These are phyloP conservation scores for Cyrtonyx montezumae DNA, from an alignment of 2,113 vertebrate species.

Conservation along the genomic window DNA sequence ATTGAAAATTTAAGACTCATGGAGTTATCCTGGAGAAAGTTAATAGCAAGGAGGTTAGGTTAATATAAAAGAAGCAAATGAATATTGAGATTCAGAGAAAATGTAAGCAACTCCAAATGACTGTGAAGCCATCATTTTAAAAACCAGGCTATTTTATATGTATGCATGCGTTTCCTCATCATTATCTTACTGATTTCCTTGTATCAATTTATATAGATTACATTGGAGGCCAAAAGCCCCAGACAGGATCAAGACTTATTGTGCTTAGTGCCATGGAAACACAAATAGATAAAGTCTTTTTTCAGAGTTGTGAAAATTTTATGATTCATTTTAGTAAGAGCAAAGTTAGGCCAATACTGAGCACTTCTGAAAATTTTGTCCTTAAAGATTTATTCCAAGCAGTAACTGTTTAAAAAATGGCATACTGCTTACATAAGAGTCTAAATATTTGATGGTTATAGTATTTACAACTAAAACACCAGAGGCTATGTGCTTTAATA, in stretches of 20 bases:
- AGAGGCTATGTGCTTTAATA: slow-evolving; percentile 66
- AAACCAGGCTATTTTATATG: not conserved
- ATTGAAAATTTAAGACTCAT: not conserved
- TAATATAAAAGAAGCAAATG: not conserved
- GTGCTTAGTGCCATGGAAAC: slow-evolving; percentile 43
- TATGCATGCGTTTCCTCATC: not conserved
- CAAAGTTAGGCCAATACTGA: slow-evolving; percentile 52
- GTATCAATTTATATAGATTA: slow-evolving; percentile 64
- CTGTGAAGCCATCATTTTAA: not conserved
- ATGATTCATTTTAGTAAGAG: slow-evolving; percentile 66
- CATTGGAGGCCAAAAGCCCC: slow-evolving; percentile 33
- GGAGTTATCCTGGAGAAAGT: not conserved
- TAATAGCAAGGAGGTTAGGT: not conserved
- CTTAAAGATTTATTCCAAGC: slow-evolving; percentile 72
- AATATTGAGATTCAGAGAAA: not conserved
- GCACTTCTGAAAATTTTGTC: slow-evolving; percentile 54
- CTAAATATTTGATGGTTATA: slow-evolving; percentile 71
- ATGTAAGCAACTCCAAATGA: not conserved
- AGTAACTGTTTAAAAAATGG: slow-evolving; percentile 69
- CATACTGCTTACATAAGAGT: slow-evolving; percentile 65
- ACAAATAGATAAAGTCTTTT: slow-evolving; percentile 46
- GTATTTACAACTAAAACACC: slow-evolving; percentile 72
- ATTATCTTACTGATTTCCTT: slow-evolving; percentile 45
- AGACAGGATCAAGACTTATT: slow-evolving; percentile 41
- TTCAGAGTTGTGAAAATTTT: slow-evolving; percentile 62